Conservation (phyloP, 2,888 invertebrate genomes). For the Lomographa bimaculata region DNA sequence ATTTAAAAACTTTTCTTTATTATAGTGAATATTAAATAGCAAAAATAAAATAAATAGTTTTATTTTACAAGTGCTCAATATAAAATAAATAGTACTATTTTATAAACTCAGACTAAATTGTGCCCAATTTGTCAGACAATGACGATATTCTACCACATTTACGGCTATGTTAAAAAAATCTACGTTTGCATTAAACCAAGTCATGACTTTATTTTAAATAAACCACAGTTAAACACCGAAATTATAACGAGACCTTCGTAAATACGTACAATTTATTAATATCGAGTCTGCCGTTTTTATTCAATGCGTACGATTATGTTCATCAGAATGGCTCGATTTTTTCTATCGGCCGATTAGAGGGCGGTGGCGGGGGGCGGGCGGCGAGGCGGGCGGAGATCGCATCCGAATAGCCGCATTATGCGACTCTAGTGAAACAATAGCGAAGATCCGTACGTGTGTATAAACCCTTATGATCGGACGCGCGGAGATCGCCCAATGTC, state of each 20-base stretch:
- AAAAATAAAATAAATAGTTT: too few relatives aligned
- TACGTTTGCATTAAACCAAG: too few relatives aligned
- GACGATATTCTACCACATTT: too few relatives aligned
- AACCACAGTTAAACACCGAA: too few relatives aligned
- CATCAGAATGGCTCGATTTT: conserved; percentile 39
- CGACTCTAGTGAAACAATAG: conserved; percentile 36
- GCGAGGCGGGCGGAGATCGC: conserved; percentile 23
- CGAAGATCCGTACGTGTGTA: conserved; percentile 28
- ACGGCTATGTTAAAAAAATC: too few relatives aligned
- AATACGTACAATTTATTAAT: conserved; percentile 45
- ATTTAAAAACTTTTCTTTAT: too few relatives aligned
- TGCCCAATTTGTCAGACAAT: too few relatives aligned
- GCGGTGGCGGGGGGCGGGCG: conserved; percentile 17
- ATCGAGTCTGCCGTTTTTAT: conserved; percentile 40
- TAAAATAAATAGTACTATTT: too few relatives aligned
- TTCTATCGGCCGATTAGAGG: conserved; percentile 36
- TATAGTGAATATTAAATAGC: too few relatives aligned
- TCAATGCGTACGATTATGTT: conserved; percentile 48
- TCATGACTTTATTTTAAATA: too few relatives aligned
- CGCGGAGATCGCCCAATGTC: not conserved
- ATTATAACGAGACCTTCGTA: conserved; percentile 15
- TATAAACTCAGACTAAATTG: too few relatives aligned
- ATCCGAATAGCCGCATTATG: conserved; percentile 41
- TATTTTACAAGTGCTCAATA: too few relatives aligned
- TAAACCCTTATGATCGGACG: conserved; percentile 25